Conservation (phyloP, 2,113 vertebrate genomes). For the Macaca mulatta region DNA sequence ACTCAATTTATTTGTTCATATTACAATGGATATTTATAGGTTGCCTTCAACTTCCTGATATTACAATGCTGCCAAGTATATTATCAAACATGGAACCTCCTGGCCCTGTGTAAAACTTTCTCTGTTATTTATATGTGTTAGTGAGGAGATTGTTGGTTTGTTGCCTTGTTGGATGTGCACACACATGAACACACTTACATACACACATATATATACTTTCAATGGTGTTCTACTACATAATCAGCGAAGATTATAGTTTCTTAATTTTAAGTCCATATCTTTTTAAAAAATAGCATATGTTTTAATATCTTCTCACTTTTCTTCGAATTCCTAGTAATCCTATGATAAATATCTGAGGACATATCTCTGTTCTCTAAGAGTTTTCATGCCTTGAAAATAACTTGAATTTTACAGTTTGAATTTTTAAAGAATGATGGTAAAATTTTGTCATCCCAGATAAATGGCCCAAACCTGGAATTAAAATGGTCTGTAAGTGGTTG, state of each 20-base stretch:
- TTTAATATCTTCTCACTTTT: not conserved
- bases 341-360: not conserved
- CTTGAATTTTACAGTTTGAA: not conserved
- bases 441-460: not conserved
- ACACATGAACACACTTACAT: not conserved
- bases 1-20: not conserved
- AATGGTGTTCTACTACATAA: not conserved
- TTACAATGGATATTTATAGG: not conserved
- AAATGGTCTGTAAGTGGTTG: not conserved
- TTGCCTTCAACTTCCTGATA: not conserved
- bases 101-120: not conserved
- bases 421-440: not conserved
- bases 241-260: not conserved
- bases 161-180: too few species aligned
- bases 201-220: not conserved
- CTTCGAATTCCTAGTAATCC: not conserved
- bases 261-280: not conserved
- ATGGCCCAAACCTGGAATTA: not conserved
- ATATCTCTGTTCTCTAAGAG: not conserved
- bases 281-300: not conserved
- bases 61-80: not conserved
- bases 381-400: not conserved
- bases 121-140: not conserved
- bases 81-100: not conserved
- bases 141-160: not conserved